Base-by-base conservation (phyloP, 2,797 vertebrate genomes). In the Pangasius djambal region DNA sequence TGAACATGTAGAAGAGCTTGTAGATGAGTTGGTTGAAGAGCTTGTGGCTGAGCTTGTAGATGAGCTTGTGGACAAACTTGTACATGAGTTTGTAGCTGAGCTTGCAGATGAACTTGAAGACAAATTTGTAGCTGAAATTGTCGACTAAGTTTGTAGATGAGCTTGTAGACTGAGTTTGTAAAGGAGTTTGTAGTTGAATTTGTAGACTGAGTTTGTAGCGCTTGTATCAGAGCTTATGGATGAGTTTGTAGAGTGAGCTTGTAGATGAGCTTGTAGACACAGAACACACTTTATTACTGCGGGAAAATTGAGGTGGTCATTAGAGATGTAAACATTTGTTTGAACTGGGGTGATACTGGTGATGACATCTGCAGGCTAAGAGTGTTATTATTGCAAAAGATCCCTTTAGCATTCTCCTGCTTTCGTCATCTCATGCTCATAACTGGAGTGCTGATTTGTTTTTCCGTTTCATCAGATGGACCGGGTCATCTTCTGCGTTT, bases 401-500 rank as follows among this genome's bases (percentile, higher is more conserved):
- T 61, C 50, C 69, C 44, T 86, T 79, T 52, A 74, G 28, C 79
- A 81, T 87, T 78, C 59, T 48, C 74, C 34, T 40, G 6, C 15
- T 55, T 59, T 63, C 15, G 1, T 12, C 8, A 4, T 48, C 40
- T 34, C 31, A 16, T 72, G 31, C 77, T 69, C 34, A 59, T 85
- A 65, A 55, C n/a, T 40, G 44, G 61, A 50, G 22, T 61, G 40
- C 74, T 87, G 61, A 86, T 89, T 69, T 65, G 87, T 89, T 65
- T 91, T 78, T 92, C 61, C 84, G 20, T 88, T 74, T 91, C 87
- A 16, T 94, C 94, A 98, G 97, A 93, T 98, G 93, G 98, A 98
- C 91, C 96, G 97, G 91, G 92, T 98, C 89, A 93, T 98, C 93
- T 95, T 98, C 95, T 98, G 97, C 16, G 96, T 97, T 91, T 98